Evolutionary conservation across 2,797 vertebrate genomes (phyloP).

Genomic region (Tinamus major): DNA sequence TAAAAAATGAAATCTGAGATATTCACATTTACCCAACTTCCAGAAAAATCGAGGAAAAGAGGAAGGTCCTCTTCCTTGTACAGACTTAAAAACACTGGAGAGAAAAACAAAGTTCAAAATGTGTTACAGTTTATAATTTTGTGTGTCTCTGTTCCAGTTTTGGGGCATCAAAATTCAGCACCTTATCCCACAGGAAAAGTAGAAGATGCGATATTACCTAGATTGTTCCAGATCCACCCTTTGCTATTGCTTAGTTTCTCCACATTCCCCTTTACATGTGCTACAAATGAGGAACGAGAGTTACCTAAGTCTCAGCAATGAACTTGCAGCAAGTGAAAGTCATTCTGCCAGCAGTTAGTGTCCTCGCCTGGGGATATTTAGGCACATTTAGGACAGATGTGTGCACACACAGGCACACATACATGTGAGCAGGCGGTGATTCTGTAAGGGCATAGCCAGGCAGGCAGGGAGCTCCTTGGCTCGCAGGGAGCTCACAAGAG

Average conservation of each 20-base stretch:
- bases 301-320: background rate
- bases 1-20: background rate
- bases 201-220: background rate
- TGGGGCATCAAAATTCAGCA: background rate
- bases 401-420: too few species aligned
- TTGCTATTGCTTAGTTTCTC: background rate
- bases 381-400: background rate
- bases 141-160: background rate
- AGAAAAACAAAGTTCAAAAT: background rate
- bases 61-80: background rate
- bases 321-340: background rate
- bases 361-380: background rate
- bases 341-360: background rate
- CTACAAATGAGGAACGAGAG: background rate
- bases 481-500: background rate
- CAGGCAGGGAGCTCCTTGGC: too few species aligned
- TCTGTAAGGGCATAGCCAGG: background rate
- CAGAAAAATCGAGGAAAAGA: background rate
- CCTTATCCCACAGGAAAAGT: background rate
- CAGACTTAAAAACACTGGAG: background rate
- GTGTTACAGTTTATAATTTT: background rate
- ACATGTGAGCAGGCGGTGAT: background rate
- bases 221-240: background rate
- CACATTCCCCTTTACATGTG: background rate
- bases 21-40: background rate